These are phyloP conservation scores for Centropyge bicolor DNA, from an alignment of 2,797 vertebrate genomes.

Conservation along the genomic window DNA sequence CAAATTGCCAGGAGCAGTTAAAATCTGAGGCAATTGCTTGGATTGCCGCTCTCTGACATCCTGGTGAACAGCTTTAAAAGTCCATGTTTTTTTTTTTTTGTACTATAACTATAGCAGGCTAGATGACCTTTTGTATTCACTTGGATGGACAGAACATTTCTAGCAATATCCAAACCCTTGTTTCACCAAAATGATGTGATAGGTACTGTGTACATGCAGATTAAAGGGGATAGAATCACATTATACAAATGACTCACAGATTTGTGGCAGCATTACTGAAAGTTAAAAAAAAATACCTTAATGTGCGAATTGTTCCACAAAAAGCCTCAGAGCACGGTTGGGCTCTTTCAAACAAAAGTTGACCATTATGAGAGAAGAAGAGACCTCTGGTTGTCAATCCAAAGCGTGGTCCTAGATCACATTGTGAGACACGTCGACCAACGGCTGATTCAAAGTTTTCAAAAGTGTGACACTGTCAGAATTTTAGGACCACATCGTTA, in stretches of 20 bases:
- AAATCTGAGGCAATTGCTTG: not conserved
- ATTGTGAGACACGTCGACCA: not conserved
- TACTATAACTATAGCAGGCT: too few species aligned
- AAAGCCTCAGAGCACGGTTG: not conserved
- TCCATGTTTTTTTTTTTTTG: constrained; percentile 8
- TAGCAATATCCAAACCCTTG: not conserved
- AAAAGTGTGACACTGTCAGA: not conserved
- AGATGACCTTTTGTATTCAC: not conserved
- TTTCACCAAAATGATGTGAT: not conserved
- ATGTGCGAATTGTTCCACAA: not conserved
- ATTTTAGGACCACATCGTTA: not conserved
- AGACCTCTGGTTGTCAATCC: not conserved
- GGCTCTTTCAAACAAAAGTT: not conserved
- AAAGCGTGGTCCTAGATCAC: not conserved
- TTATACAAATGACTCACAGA: not conserved
- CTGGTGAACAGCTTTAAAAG: not conserved
- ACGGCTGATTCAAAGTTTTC: not conserved
- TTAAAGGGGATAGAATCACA: not conserved
- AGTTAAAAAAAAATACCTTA: too few species aligned
- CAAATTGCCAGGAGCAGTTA: not conserved
- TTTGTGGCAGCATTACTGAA: not conserved
- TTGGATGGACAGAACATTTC: not conserved
- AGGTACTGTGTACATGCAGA: not conserved
- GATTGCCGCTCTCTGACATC: constrained; percentile 7
- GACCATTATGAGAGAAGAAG: not conserved